Evolutionary conservation across 2,113 vertebrate species (phyloP).

Genomic region (Typhlomys cinereus): DNA sequence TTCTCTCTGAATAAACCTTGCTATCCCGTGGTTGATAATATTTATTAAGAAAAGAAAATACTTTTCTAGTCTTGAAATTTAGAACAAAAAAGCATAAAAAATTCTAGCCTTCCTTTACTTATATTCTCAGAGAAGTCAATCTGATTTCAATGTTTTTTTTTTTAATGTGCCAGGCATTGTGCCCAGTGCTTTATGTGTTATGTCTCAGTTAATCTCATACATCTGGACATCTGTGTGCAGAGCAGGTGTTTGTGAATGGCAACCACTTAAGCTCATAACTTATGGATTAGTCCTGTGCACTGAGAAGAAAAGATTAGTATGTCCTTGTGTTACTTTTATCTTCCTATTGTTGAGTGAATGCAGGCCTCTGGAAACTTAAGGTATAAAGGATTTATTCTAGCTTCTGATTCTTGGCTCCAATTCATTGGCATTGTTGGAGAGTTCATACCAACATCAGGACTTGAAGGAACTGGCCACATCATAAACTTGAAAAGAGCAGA

Average conservation of each 20-base stretch:
- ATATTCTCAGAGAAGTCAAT: not conserved
- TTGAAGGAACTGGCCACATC: too few relatives aligned
- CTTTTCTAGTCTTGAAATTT: conserved; percentile 30
- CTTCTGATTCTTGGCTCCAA: too few relatives aligned
- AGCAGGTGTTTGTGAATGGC: not conserved
- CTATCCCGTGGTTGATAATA: conserved; percentile 35
- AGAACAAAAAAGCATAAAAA: too few relatives aligned
- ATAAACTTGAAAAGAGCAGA: too few relatives aligned
- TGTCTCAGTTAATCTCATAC: conserved; percentile 6
- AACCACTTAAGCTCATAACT: not conserved
- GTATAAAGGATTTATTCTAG: too few relatives aligned
- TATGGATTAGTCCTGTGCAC: not conserved
- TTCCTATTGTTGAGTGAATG: too few relatives aligned
- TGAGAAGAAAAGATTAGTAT: not conserved
- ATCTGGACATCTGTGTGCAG: not conserved
- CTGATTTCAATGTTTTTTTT: not conserved
- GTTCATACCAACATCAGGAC: too few relatives aligned
- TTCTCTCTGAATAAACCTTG: not conserved
- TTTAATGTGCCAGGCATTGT: not conserved
- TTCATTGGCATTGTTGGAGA: too few relatives aligned
- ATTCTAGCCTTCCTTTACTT: not conserved
- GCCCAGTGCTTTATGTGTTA: not conserved
- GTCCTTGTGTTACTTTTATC: too few relatives aligned
- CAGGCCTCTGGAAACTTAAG: too few relatives aligned
- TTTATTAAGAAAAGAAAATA: conserved; percentile 43